Conservation (phyloP, 1,140 invertebrate genomes). For the Drosophila nebulosa region DNA sequence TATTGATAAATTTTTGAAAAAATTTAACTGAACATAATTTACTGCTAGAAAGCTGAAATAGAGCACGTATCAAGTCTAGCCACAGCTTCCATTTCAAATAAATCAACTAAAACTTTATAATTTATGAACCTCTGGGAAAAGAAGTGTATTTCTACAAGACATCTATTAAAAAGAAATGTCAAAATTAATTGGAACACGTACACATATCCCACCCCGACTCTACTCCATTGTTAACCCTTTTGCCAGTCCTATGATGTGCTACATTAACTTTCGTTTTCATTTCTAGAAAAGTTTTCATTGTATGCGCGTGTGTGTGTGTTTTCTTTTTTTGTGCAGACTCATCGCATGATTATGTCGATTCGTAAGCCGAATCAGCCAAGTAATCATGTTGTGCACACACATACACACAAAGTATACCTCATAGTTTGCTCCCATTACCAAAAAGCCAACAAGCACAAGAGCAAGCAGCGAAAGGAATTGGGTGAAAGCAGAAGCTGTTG, state of each 20-base stretch:
- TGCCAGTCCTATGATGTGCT: slow-evolving; percentile 47
- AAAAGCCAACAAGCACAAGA: slow-evolving; percentile 28
- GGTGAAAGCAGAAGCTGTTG: slow-evolving; percentile 19
- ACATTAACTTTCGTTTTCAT: slow-evolving; percentile 70
- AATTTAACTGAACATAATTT: neutral
- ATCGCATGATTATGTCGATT: slow-evolving; percentile 73
- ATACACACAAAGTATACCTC: slow-evolving; percentile 19
- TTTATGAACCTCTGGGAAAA: slow-evolving; percentile 23
- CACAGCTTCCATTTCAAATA: neutral
- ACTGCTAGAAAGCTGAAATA: neutral
- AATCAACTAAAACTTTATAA: neutral
- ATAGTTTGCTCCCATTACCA: slow-evolving; percentile 36
- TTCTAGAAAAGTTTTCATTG: neutral
- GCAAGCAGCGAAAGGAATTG: neutral
- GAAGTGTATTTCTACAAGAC: slow-evolving; percentile 51
- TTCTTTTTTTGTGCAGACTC: slow-evolving; percentile 57
- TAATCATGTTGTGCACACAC: slow-evolving; percentile 58
- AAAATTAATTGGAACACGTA: slow-evolving; percentile 73
- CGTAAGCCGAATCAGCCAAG: slow-evolving; percentile 34
- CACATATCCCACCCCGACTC: neutral
- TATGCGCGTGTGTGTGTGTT: slow-evolving; percentile 15
- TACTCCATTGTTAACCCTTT: slow-evolving; percentile 14
- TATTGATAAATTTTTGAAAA: too few species aligned
- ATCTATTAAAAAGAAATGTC: slow-evolving; percentile 67
- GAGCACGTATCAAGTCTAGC: neutral